Base-by-base conservation (phyloP, 2,888 invertebrate species). In the Drosophila robusta region DNA sequence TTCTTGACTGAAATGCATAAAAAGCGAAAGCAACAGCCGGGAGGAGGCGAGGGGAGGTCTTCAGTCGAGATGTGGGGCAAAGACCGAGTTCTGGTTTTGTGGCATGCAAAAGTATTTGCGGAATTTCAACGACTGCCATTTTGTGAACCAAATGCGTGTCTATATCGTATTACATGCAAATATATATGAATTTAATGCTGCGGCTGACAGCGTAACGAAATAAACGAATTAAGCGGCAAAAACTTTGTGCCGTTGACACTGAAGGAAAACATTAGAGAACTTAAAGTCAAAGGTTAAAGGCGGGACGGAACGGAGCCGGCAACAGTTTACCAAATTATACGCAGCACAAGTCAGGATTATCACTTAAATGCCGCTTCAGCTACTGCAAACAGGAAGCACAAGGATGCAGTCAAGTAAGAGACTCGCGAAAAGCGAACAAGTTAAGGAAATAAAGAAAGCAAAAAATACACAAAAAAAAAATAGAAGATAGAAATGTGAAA, bases 321-420 rank as follows among this genome's bases (percentile, higher is more conserved):
- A 85, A 74, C 78, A 87, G 87, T 87, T 88, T 78, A 84, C 75
- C 71, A 72, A 88, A 84, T 87, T 88, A 78, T 84, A 67, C 70
- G 71, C 73, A 87, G 87, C 84, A 88, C 76, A 87, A 89, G 89
- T 89, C 84, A 69, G 87, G 85, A 85, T 87, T 87, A 83, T 83
- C 85, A 85, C 87, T 85, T 84, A 84, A 80, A 63, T 38, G 73
- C 56, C 41, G 55, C 45, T 49, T 58, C 47, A 51, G 57, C 65
- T 41, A 29, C 36, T 42, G 41, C 60, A 45, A 49, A 65, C 54
- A 55, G 56, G 47, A 58, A 54, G 52, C 57, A 42, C 45, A 45
- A 65, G 46, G 42, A 51, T 54, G 70, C 61, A 80, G 68, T 83
- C 74, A 56, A 80, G 65, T 64, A 65, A 68, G 78, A 73, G 72